These are phyloP conservation scores for Nematopogon swammerdamellus DNA, from an alignment of 2,888 invertebrate genomes.

Conservation along the genomic window DNA sequence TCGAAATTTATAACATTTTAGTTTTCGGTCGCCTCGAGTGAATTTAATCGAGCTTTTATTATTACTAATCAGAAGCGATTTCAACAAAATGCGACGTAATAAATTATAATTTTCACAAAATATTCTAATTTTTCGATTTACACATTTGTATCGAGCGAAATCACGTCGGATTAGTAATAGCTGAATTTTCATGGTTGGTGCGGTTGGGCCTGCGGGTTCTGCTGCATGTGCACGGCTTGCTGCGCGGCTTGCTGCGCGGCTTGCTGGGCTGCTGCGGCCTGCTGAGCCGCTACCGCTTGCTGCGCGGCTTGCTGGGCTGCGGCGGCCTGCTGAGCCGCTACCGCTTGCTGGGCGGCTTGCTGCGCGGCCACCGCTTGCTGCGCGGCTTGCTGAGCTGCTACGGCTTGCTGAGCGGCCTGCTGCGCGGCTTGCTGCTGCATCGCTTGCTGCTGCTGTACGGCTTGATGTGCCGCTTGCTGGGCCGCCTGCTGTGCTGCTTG, in stretches of 20 bases:
- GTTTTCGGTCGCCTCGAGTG: background rate
- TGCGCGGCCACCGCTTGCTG: constrained; percentile 14
- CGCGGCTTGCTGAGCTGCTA: constrained; percentile 7
- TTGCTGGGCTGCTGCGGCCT: constrained; percentile 27
- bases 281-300: constrained; percentile 21
- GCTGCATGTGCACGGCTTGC: constrained; percentile 53
- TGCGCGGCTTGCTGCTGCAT: constrained; percentile 6
- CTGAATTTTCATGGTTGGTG: constrained; percentile 74
- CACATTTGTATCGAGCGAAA: constrained; percentile 25
- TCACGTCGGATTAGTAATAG: constrained; percentile 69
- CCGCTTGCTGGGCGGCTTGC: constrained; percentile 17
- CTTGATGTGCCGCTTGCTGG: constrained; percentile 27
- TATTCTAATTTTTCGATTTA: constrained; percentile 8
- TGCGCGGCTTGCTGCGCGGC: constrained; percentile 47
- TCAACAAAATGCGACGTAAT: constrained; percentile 8
- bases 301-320: constrained; percentile 15
- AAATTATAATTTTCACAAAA: constrained; percentile 5
- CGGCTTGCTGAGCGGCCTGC: constrained; percentile 20
- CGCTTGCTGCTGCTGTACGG: constrained; percentile 25
- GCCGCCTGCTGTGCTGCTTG: constrained; percentile 20
- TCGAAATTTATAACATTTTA: too few species aligned
- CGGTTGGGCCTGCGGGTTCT: constrained; percentile 51
- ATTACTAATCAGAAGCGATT: constrained; percentile 47
- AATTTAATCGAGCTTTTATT: background rate
- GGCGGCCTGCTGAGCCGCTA: constrained; percentile 2